Evolutionary conservation across 2,888 invertebrate genomes (phyloP), one percentile per base, ranked within the genome.

Genomic region (Eupelmus urozonus): DNA sequence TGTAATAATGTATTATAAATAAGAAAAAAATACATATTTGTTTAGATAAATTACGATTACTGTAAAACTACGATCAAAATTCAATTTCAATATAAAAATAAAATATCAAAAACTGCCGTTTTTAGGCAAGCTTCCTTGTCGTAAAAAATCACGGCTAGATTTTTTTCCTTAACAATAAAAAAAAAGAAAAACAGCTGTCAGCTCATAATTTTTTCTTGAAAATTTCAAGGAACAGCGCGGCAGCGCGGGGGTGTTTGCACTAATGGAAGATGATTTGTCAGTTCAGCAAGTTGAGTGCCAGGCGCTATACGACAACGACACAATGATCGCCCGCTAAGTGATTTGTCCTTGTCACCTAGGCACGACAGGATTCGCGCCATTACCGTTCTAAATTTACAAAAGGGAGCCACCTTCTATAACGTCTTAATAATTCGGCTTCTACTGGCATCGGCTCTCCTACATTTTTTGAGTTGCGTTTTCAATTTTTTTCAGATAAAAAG

Each of bases 261-360:
- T 85, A 85, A 86, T 84, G 84, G 83, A 84, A 81, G 82, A 85
- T 85, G 85, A 87, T 88, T 87, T 87, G 86, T 88, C 88, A 45
- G 79, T 70, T 80, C 49, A 65, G 62, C 81, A 67, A 78, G 82
- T 81, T 80, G 81, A 82, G 83, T 82, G 83, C 77, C 71, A 63
- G 25, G 40, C 34, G 2, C 7, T 53, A 20, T 2, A 25, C 76
- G 79, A 70, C 69, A 49, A 60, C 62, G 72, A 76, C 53, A 80
- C 71, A 77, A 77, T 76, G 71, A 78, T 67, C 76, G 81, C 76
- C 71, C 82, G 84, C 84, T 85, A 85, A 87, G 87, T 85, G 87
- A 88, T 88, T 87, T 87, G 87, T 88, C 86, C 85, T 83, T 85
- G 88, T 85, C 85, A 86, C 73, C 82, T 57, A 59, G 18, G 59